Percentiles rank a stretch among this genome's conserved stretches.
Conservation (phyloP, 2,888 invertebrate genomes). For the Agriopis leucophaearia region DNA sequence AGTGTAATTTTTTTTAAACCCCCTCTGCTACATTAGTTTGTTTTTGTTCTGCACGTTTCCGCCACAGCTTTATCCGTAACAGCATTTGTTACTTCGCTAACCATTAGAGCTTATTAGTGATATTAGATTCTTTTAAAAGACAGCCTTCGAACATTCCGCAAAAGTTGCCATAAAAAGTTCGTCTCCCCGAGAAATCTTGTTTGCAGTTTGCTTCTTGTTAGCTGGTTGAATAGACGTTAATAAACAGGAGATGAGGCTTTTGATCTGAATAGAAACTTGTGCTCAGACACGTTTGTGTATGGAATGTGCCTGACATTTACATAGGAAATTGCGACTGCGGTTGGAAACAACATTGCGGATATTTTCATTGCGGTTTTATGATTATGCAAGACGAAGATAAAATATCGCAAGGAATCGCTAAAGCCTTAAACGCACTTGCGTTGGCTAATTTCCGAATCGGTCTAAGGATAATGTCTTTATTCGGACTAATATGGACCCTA, state of each 20-base stretch:
- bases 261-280: slow-evolving; percentile 58
- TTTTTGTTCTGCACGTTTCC: slow-evolving; percentile 77
- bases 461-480: slow-evolving; percentile 55
- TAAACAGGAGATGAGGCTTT: slow-evolving; percentile 59
- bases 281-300: slow-evolving; percentile 39
- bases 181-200: slow-evolving; percentile 49
- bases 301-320: slow-evolving; percentile 44
- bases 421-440: slow-evolving; percentile 32
- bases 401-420: background rate
- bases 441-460: slow-evolving; percentile 49
- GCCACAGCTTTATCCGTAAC: slow-evolving; percentile 66
- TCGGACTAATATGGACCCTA: slow-evolving; percentile 46
- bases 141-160: slow-evolving; percentile 47
- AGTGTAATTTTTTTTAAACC: slow-evolving; percentile 78
- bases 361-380: slow-evolving; percentile 49
- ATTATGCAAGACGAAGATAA: slow-evolving; percentile 39
- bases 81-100: slow-evolving; percentile 53
- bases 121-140: slow-evolving; percentile 51
- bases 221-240: slow-evolving; percentile 57
- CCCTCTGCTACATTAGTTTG: slow-evolving; percentile 69
- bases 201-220: slow-evolving; percentile 53
- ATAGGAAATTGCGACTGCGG: slow-evolving; percentile 42
- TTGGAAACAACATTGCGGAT: slow-evolving; percentile 29
- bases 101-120: slow-evolving; percentile 51
- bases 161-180: slow-evolving; percentile 46